Conservation (phyloP, 2,113 vertebrate species). For the Macroglossus sobrinus region DNA sequence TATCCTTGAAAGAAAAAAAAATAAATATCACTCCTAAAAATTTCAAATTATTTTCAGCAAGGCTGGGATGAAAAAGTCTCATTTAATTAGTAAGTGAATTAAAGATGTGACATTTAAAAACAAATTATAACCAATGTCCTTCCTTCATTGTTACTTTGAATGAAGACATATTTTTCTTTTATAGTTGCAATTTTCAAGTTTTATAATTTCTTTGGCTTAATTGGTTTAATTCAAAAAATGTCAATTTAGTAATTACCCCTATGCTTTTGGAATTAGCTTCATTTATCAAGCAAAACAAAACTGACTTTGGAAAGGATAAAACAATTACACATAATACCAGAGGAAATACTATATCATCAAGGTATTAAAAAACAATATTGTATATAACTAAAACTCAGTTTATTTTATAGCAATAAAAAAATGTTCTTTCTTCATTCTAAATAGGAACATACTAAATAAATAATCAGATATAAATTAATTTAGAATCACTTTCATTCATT, state of each 20-base stretch:
- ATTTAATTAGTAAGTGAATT: constrained; percentile 44
- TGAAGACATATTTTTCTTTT: constrained; percentile 61
- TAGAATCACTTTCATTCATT: not conserved
- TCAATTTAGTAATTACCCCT: constrained; percentile 25
- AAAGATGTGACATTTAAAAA: constrained; percentile 55
- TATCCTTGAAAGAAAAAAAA: not conserved
- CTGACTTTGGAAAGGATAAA: constrained; percentile 48
- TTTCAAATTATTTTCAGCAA: constrained; percentile 19
- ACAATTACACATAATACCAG: constrained; percentile 47
- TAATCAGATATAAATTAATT: constrained; percentile 13
- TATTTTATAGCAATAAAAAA: constrained; percentile 6
- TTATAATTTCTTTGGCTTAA: constrained; percentile 69
- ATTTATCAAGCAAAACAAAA: constrained; percentile 57
- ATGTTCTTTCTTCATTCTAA: not conserved
- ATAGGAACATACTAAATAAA: constrained; percentile 1
- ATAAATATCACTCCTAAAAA: constrained; percentile 9
- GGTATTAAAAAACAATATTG: not conserved
- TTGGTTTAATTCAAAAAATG: constrained; percentile 52
- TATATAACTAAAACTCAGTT: not conserved
- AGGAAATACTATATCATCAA: not conserved
- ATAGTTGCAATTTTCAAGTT: constrained; percentile 44
- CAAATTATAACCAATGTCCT: constrained; percentile 47
- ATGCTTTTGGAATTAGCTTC: constrained; percentile 31
- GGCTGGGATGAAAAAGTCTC: constrained; percentile 4
- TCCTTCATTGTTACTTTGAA: constrained; percentile 34